A percentile compares a stretch with the other conserved stretches of the same genome.
Conservation (phyloP, 64 coral and sea anemone genomes). For the Pachyseris speciosa region DNA sequence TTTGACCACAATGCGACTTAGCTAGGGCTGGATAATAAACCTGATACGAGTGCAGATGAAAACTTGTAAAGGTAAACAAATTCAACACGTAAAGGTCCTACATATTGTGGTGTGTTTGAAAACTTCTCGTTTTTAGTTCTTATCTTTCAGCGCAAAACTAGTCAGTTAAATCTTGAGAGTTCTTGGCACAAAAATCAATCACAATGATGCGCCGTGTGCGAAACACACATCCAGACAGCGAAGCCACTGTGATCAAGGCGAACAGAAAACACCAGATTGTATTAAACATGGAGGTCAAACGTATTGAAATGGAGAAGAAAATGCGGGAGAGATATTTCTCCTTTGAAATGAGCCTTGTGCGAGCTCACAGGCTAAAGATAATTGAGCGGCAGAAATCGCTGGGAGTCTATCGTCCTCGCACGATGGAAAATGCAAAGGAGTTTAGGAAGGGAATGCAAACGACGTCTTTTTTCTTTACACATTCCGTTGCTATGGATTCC, state of each 20-base stretch:
- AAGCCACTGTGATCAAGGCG: constrained; percentile 49
- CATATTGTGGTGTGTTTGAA: not conserved
- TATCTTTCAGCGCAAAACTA: not conserved
- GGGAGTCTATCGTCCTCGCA: constrained; percentile 52
- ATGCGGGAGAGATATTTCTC: constrained; percentile 69
- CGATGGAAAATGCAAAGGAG: not conserved
- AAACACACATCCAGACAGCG: not conserved
- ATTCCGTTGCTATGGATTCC: constrained; percentile 51
- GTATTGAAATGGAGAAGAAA: constrained; percentile 57
- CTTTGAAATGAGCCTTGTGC: constrained; percentile 48
- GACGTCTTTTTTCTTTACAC: constrained; percentile 22
- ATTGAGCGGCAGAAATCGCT: constrained; percentile 55
- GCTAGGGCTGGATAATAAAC: not conserved
- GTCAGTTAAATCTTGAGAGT: not conserved
- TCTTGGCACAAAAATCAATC: not conserved
- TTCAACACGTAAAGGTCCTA: not conserved
- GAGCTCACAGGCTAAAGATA: constrained; percentile 25
- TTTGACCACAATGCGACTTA: not conserved
- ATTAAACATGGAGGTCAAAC: constrained; percentile 55
- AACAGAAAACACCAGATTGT: constrained; percentile 75
- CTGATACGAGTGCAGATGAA: not conserved
- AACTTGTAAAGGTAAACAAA: not conserved
- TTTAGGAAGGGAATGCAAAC: not conserved
- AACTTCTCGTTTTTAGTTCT: no score
- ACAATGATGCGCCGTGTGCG: constrained; percentile 13